A percentile compares a stretch with the other conserved stretches of the same genome.
Evolutionary conservation across 1,140 invertebrate genomes (phyloP).

Genomic region (Drosophila hydei): DNA sequence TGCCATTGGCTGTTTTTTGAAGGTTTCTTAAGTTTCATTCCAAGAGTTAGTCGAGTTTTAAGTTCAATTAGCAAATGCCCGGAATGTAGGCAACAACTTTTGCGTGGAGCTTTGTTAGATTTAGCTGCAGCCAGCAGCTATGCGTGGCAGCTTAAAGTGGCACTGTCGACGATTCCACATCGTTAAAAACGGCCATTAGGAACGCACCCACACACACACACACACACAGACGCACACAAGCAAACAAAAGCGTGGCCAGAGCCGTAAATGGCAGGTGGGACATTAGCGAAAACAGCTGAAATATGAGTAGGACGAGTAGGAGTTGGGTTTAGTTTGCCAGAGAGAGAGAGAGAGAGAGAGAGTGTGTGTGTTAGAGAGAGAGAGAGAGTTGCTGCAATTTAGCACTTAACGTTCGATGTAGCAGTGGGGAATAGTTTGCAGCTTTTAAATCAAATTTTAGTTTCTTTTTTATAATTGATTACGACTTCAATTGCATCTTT

Average conservation of each 20-base stretch:
- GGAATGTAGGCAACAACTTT: conserved; percentile 41
- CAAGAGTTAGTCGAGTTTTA: conserved; percentile 54
- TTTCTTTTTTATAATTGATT: too few species aligned
- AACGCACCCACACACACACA: conserved; percentile 22
- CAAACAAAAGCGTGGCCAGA: conserved; percentile 31
- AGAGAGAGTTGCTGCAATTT: conserved; percentile 12
- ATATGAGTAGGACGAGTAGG: conserved; percentile 58
- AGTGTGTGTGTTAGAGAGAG: background rate
- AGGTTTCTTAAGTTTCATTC: conserved; percentile 73
- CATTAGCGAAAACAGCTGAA: conserved; percentile 70
- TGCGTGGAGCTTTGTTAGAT: conserved; percentile 32
- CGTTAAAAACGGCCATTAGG: conserved; percentile 72
- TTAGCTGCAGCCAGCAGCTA: conserved; percentile 35
- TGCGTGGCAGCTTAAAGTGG: conserved; percentile 59
- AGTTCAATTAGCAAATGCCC: conserved; percentile 75
- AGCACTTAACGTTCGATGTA: conserved; percentile 8
- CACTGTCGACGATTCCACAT: conserved; percentile 63
- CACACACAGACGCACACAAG: conserved; percentile 21
- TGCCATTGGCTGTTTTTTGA: conserved; percentile 41
- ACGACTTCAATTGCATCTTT: too few species aligned
- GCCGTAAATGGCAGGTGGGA: conserved; percentile 63
- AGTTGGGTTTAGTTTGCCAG: background rate
- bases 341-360: background rate
- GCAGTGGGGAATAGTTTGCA: conserved; percentile 23
- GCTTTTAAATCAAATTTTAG: conserved; percentile 1